Conservation (phyloP, 2,113 vertebrate genomes). For the Puma concolor region DNA sequence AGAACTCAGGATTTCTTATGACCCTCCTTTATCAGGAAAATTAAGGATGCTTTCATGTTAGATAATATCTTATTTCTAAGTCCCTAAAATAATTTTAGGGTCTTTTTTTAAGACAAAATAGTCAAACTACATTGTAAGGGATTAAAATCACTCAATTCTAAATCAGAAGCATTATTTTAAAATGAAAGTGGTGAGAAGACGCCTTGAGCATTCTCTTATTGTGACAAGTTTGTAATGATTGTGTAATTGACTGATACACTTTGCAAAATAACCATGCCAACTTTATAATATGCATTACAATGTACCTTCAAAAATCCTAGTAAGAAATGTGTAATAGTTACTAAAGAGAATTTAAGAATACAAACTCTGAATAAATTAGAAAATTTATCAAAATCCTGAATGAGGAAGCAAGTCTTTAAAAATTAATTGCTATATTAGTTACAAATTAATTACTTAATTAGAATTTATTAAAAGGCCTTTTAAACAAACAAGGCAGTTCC, state of each 20-base stretch:
- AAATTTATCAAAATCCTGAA: background rate
- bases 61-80: background rate
- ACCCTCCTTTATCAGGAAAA: background rate
- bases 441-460: background rate
- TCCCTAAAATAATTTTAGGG: background rate
- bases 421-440: conserved; percentile 20
- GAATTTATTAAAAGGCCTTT: background rate
- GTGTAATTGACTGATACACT: background rate
- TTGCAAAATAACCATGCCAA: background rate
- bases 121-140: background rate
- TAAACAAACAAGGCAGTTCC: background rate
- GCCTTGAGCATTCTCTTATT: background rate
- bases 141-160: conserved; percentile 11
- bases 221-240: background rate
- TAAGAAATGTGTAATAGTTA: background rate
- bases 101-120: background rate
- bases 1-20: background rate
- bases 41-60: conserved; percentile 21
- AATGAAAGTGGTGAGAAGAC: background rate
- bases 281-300: background rate
- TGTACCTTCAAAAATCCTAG: background rate
- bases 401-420: background rate
- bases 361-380: background rate
- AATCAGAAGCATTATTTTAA: background rate
- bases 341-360: conserved; percentile 10